phyloP scores from a whole-genome alignment of 1,140 invertebrate species.

The Luehdorfia chinensis region DNA sequence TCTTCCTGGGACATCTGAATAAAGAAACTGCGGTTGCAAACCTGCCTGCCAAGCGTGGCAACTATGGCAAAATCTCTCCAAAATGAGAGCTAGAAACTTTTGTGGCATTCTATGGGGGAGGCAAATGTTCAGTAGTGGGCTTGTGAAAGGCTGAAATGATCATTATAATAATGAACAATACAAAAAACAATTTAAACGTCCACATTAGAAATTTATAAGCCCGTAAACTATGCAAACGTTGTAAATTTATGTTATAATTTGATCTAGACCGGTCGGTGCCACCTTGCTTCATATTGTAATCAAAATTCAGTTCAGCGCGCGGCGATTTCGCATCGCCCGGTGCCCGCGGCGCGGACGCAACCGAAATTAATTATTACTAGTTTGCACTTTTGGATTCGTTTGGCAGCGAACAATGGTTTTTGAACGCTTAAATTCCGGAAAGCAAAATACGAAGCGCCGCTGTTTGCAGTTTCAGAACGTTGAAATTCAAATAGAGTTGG shows the following conservation, averaged over 20 bases:
- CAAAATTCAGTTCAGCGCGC: conserved; percentile 18
- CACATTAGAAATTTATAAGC: too few relatives aligned
- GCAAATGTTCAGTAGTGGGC: too few relatives aligned
- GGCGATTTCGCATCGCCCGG: conserved; percentile 8
- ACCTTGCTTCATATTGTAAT: conserved; percentile 12
- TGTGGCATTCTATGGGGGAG: too few relatives aligned
- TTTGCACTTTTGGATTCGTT: conserved; percentile 12
- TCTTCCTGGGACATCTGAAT: too few relatives aligned
- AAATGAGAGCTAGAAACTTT: too few relatives aligned
- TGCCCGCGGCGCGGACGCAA: conserved; percentile 9
- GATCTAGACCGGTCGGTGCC: background rate
- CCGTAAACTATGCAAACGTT: conserved; percentile 4
- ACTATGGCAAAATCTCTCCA: too few relatives aligned
- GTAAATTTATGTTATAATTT: conserved; percentile 8
- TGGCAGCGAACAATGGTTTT: background rate
- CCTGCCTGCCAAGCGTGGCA: too few relatives aligned
- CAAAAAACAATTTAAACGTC: too few relatives aligned
- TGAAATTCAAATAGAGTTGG: too few relatives aligned
- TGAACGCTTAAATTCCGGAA: background rate
- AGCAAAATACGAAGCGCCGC: background rate
- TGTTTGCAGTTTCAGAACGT: background rate
- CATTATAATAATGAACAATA: too few relatives aligned
- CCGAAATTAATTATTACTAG: conserved; percentile 13
- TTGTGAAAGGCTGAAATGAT: too few relatives aligned
- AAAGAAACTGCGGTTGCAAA: too few relatives aligned